Conservation (phyloP, 2,888 invertebrate genomes). For the Pachymerium ferrugineum region DNA sequence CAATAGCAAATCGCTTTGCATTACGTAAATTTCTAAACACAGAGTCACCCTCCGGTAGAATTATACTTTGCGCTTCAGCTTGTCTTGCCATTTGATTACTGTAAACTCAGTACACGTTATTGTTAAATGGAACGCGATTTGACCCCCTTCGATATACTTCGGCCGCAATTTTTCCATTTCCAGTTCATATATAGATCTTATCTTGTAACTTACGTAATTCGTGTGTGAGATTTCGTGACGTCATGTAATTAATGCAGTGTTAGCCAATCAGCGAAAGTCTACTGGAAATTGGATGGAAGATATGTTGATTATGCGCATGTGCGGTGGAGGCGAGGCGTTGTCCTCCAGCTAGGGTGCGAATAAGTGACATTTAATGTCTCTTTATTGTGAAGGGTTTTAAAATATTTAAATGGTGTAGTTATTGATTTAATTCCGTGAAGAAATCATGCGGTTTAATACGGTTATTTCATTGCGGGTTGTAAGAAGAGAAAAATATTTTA, state of each 20-base stretch:
- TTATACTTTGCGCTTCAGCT: constrained; percentile 51
- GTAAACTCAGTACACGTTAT: too few relatives aligned
- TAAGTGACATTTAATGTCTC: background rate
- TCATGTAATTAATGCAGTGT: too few relatives aligned
- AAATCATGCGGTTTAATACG: too few relatives aligned
- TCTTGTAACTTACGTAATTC: background rate
- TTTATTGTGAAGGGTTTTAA: too few relatives aligned
- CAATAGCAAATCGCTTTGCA: constrained; percentile 62
- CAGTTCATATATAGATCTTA: too few relatives aligned
- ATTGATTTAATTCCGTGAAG: too few relatives aligned
- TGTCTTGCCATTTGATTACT: constrained; percentile 29
- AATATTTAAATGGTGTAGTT: too few relatives aligned
- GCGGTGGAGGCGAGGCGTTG: constrained; percentile 8
- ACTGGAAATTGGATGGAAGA: background rate
- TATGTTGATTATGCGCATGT: background rate
- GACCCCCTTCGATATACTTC: background rate
- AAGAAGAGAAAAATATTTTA: too few relatives aligned
- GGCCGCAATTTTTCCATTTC: background rate
- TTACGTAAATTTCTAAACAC: constrained; percentile 60
- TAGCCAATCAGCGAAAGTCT: background rate
- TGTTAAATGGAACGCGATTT: too few relatives aligned
- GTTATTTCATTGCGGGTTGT: too few relatives aligned
- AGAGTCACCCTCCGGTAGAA: constrained; percentile 53
- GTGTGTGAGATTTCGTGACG: too few relatives aligned
- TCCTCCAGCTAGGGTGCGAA: background rate